Base-by-base conservation (phyloP, 1,140 invertebrate species). In the Ceratitis capitata region DNA sequence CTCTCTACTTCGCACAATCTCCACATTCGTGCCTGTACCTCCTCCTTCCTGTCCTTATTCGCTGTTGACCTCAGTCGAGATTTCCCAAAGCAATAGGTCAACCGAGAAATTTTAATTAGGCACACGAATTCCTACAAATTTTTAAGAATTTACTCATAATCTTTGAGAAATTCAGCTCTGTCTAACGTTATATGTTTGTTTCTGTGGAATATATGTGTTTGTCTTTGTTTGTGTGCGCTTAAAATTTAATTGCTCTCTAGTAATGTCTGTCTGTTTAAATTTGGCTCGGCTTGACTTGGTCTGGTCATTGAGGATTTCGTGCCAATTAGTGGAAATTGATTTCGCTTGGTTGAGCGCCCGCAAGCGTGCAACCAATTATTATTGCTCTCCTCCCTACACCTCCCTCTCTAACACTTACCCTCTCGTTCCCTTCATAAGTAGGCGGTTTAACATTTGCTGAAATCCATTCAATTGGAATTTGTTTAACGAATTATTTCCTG, bases 281-380 rank as follows among this genome's bases (percentile, higher is more conserved):
- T n/a, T n/a, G n/a, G n/a, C n/a, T n/a, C n/a, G n/a, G n/a, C n/a
- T n/a, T n/a, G n/a, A n/a, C n/a, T n/a, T n/a, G 10, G 39, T 14
- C 35, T 78, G 69, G 39, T 78, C 69, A n/a, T 39, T 78, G 69
- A 39, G 9, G 69, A 78, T 78, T 78, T 78, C 69, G 39, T 78
- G 69, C 69, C 69, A 78, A 78, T 78, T 78, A 78, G 69, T 16
- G 39, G 26, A 78, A 78, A 78, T 78, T 78, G 69, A 78, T 78
- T 78, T 45, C 39, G 19, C 39, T 78, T 78, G 35, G n/a, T 78
- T 78, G 69, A 45, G 39, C 39, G 69, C 69, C 39, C 69, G 23
- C 69, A 78, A 78, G 39, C 69, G 39, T 78, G n/a, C 19, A 47
- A 69, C 64, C 7, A 78, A 78, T 45, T 78, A 45, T 47, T 78